These are phyloP conservation scores for Cichladusa arquata DNA, from an alignment of 2,113 vertebrate genomes.

Conservation along the genomic window DNA sequence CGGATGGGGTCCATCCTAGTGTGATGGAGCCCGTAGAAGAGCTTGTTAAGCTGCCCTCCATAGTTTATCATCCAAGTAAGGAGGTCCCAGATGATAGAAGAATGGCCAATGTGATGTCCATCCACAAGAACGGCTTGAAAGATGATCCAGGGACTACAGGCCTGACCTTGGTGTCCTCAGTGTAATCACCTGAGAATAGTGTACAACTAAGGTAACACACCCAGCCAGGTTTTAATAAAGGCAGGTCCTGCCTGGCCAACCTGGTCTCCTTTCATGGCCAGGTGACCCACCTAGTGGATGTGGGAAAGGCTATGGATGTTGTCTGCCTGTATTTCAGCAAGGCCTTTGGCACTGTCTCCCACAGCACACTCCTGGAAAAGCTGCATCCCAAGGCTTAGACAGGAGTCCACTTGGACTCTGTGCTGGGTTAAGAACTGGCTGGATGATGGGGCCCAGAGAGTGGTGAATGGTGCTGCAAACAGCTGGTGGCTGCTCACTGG, in stretches of 20 bases:
- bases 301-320: neutral
- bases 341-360: neutral
- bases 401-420: accelerated
- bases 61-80: too few species aligned
- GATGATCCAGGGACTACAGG: too few species aligned
- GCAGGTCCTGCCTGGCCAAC: neutral
- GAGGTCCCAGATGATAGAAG: too few species aligned
- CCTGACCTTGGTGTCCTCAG: too few species aligned
- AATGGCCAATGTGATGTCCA: too few species aligned
- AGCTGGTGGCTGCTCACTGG: neutral
- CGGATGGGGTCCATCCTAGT: too few species aligned
- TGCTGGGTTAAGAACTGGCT: neutral
- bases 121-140: too few species aligned
- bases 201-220: neutral
- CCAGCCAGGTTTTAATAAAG: neutral
- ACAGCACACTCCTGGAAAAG: too few species aligned
- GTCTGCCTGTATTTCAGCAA: neutral
- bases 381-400: accelerated
- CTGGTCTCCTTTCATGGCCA: neutral
- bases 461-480: neutral
- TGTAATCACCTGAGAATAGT: too few species aligned
- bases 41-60: too few species aligned
- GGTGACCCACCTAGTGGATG: neutral
- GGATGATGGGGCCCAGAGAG: neutral
- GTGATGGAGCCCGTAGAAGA: too few species aligned